Conservation (phyloP, 2,113 vertebrate species). For the Dolichotis patagonum region DNA sequence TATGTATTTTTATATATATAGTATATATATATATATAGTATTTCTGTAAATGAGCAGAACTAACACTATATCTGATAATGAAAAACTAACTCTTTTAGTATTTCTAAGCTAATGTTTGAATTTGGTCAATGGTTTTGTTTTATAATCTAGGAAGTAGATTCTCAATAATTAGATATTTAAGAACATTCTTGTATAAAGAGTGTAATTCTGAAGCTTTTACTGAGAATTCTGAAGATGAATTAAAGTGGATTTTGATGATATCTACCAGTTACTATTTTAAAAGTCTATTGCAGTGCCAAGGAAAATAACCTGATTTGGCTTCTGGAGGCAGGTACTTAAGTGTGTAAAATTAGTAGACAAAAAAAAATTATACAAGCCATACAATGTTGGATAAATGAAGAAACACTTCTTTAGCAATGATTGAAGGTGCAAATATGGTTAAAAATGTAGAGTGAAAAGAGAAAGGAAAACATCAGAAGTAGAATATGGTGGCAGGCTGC, state of each 20-base stretch:
- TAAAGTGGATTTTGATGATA: neutral
- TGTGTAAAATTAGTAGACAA: neutral
- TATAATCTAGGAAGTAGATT: neutral
- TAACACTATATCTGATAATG: neutral
- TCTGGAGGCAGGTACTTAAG: neutral
- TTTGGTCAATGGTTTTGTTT: neutral
- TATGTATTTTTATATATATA: too few relatives aligned
- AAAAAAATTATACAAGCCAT: neutral
- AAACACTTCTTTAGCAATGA: neutral
- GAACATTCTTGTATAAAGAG: neutral
- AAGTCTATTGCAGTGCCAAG: neutral
- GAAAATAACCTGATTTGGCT: neutral
- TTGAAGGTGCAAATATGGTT: neutral
- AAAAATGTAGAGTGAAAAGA: neutral
- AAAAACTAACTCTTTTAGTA: neutral
- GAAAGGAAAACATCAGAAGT: neutral
- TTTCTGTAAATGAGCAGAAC: neutral
- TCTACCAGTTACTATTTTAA: neutral
- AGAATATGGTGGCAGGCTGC: neutral
- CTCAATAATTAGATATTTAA: neutral
- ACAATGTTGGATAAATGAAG: neutral
- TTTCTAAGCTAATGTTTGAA: neutral
- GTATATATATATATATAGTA: neutral
- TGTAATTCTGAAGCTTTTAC: neutral
- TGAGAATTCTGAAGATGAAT: neutral